Evolutionary conservation across 2,797 vertebrate genomes (phyloP), one percentile per base, ranked within the genome.

Genomic region (Xerus rutilus): DNA sequence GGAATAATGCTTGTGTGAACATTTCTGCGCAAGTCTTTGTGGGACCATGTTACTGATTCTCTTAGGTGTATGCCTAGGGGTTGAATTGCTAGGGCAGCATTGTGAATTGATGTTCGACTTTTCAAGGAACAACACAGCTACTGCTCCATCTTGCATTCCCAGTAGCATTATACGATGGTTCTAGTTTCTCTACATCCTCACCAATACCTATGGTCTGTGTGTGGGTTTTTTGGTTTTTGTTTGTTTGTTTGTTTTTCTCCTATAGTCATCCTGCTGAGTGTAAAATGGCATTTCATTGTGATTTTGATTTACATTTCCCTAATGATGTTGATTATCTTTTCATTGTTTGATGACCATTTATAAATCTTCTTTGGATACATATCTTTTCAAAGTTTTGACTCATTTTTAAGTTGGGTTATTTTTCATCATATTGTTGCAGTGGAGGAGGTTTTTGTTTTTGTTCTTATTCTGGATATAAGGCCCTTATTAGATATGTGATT

Each of bases 341-440:
- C 54, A 57, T 57, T 59, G 57, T 59, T 25, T 23, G 25, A 25
- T 59, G 9, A 59, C 21, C 57, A 59, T 57, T 84, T 49, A 3
- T 87, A 4, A 54, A 17, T 93, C 69, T 86, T 79, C 49, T 87
- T 96, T 76, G 49, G 43, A 86, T 43, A 82, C 84, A 77, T 81
- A n/a, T 74, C 73, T 73, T 23, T 81, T 89, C 49, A 52, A 73
- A 69, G 94, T 25, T 20, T 81, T 54, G 73, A n/a, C 45, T 59
- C 11, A 67, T 49, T 88, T 87, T 77, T 28, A 62, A 87, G 17
- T 43, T 73, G 7, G 12, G 0, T 73, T 83, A 45, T 70, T 74
- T 78, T 82, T 96, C 91, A 76, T 90, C 25, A 59, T 59, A 32
- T 35, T 65, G 25, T 43, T 77, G 25, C 35, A 6, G 49, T 88